phyloP scores from a whole-genome alignment of 2,888 invertebrate species.

The Prosopocoilus inquinatus region DNA sequence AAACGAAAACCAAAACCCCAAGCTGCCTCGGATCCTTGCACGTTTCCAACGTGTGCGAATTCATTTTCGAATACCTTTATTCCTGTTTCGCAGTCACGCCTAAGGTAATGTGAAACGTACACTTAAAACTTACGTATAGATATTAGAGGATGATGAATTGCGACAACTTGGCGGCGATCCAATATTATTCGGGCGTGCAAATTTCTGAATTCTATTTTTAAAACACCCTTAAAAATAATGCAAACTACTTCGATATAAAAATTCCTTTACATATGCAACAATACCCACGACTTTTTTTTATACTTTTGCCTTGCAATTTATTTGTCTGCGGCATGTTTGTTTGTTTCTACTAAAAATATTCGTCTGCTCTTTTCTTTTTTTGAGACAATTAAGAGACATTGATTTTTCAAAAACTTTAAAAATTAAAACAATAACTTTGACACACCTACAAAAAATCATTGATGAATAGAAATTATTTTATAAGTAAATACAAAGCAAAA shows the following conservation, averaged over 20 bases:
- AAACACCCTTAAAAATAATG: conserved; percentile 19
- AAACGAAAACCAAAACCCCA: background rate
- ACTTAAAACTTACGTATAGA: conserved; percentile 31
- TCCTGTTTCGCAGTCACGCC: conserved; percentile 30
- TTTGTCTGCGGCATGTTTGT: too few relatives aligned
- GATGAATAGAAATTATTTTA: too few relatives aligned
- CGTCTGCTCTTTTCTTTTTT: too few relatives aligned
- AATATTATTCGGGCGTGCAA: conserved; percentile 24
- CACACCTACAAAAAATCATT: too few relatives aligned
- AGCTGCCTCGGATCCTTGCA: background rate
- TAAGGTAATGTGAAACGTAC: conserved; percentile 34
- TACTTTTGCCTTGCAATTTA: too few relatives aligned
- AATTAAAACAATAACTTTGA: too few relatives aligned
- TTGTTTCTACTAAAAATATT: too few relatives aligned
- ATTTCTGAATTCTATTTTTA: conserved; percentile 28
- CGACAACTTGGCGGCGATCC: conserved; percentile 30
- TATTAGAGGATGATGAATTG: conserved; percentile 38
- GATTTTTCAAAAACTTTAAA: too few relatives aligned
- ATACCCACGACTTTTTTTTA: background rate
- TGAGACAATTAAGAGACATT: too few relatives aligned
- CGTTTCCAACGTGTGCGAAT: background rate
- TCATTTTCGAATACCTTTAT: conserved; percentile 9
- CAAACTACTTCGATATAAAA: conserved; percentile 9
- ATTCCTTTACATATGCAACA: background rate
- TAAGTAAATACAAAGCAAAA: too few relatives aligned